Evolutionary conservation across 2,888 invertebrate species (phyloP), one percentile per base, ranked within the genome.

Genomic region (Drosophila cyrtoloma): DNA sequence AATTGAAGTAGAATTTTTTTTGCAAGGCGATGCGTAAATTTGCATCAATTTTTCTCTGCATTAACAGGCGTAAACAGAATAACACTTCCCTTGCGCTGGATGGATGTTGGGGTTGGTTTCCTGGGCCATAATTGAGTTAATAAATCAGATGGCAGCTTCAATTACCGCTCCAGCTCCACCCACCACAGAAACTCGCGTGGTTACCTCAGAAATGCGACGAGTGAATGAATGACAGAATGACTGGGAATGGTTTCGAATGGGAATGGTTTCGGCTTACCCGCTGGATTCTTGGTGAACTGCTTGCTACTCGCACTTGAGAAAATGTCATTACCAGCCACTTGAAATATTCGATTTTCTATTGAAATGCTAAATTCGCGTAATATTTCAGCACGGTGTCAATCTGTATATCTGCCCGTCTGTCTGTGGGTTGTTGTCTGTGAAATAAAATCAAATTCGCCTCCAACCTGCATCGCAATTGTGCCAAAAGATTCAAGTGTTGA

Each of bases 261-360:
- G 50, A 59, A 57, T 75, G 63, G 68, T 44, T 59, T 30, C n/a
- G 61, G 42, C 32, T 47, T 56, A 52, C 71, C 71, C 44, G 58
- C 57, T 71, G 71, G 70, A 68, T 65, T 71, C 53, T 61, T 59
- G 70, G 58, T 26, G 57, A 69, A 58, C 59, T 56, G 78, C 78
- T 63, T 30, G 52, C 28, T 28, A 19, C 51, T 26, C 19, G 51
- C 52, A 79, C 77, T 78, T 86, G 83, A 72, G 79, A 73, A 85
- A 87, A 87, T 89, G 89, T 87, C 89, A 89, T 89, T 87, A 87
- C 87, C 89, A 89, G 84, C 80, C 79, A 82, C 87, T 84, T 89
- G 85, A 86, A 89, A 86, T 86, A 79, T 86, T 89, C 87, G 84
- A 86, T 89, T 82, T 89, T 77, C 87, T 75, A 86, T 89, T 89